These are phyloP conservation scores for Chloropsis cyanopogon DNA, from an alignment of 2,113 vertebrate genomes.

Conservation along the genomic window DNA sequence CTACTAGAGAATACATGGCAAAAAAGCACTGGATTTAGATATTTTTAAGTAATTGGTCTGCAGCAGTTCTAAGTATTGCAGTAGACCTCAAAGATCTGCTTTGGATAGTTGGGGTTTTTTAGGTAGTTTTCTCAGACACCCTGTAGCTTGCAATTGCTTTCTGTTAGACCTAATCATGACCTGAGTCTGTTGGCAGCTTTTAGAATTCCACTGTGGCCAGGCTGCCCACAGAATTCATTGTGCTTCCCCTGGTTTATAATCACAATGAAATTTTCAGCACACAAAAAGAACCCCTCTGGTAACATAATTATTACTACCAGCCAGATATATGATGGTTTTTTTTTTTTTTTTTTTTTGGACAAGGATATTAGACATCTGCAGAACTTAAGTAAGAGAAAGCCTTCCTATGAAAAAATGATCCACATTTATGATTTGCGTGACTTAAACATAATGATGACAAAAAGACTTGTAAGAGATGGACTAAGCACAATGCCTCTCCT, in stretches of 20 bases:
- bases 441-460: background rate
- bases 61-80: background rate
- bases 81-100: background rate
- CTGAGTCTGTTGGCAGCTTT: background rate
- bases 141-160: background rate
- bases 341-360: background rate
- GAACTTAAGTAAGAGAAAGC: background rate
- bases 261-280: background rate
- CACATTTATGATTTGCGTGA: background rate
- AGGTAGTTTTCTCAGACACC: background rate
- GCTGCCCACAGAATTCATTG: background rate
- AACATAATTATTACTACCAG: background rate
- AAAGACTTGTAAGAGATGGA: background rate
- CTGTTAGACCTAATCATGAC: background rate
- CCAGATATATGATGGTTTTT: background rate
- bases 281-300: background rate
- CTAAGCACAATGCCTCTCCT: background rate
- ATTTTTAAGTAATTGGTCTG: background rate
- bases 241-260: background rate
- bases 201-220: background rate
- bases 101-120: background rate
- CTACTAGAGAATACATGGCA: background rate
- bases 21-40: background rate
- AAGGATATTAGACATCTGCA: background rate
- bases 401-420: background rate